Conservation (phyloP, 1,140 invertebrate species). For the Lethocerus indicus region DNA sequence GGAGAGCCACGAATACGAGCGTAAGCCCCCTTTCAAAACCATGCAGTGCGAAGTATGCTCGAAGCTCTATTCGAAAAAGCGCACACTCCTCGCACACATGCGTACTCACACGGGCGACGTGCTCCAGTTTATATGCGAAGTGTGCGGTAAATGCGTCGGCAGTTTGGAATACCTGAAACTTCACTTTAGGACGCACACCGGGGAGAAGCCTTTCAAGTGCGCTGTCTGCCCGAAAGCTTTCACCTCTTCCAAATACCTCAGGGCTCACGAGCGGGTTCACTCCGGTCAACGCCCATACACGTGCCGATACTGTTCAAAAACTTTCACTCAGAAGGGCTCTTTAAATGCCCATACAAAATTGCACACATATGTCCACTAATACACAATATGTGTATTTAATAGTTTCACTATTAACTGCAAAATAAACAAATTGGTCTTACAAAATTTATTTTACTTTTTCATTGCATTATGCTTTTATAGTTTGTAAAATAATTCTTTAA, state of each 20-base stretch:
- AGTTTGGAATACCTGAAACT: neutral
- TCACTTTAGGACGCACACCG: neutral
- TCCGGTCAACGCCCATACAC: slow-evolving; percentile 18
- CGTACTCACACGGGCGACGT: no score
- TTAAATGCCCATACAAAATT: slow-evolving; percentile 20
- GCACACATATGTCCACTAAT: no score
- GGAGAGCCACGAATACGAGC: neutral
- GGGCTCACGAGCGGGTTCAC: slow-evolving; percentile 10
- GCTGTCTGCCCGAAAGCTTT: neutral
- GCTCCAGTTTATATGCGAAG: neutral
- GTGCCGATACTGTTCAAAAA: slow-evolving; percentile 18
- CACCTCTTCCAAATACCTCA: neutral
- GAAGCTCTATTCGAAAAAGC: no score
- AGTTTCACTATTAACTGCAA: no score
- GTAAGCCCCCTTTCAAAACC: neutral
- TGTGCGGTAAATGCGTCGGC: neutral
- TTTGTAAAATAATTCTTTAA: no score
- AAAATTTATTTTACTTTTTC: no score
- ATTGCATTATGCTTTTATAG: no score
- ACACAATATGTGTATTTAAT: no score
- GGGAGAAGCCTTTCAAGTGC: neutral
- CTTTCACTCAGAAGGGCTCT: slow-evolving; percentile 20
- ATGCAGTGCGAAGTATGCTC: no score
- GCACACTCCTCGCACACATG: no score
- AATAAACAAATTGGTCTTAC: no score